Conservation (phyloP, 1,140 invertebrate species). For the Nebria ingens region DNA sequence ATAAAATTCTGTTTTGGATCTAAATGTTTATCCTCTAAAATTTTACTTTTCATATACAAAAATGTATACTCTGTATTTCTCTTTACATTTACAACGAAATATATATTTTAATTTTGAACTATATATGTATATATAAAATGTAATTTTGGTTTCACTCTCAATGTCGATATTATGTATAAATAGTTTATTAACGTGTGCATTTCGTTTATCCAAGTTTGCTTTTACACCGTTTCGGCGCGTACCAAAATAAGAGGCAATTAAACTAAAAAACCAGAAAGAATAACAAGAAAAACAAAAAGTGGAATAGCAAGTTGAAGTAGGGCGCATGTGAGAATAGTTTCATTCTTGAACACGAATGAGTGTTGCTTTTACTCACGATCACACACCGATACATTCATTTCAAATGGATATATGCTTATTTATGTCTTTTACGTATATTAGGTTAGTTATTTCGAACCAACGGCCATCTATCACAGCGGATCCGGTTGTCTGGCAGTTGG, state of each 20-base stretch:
- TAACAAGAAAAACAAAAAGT: not conserved
- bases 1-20: too few species aligned
- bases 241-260: not conserved
- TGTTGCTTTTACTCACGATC: not conserved
- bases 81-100: too few species aligned
- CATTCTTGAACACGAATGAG: not conserved
- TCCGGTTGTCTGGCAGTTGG: conserved; percentile 67
- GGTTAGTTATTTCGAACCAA: conserved; percentile 45
- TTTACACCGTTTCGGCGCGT: not conserved
- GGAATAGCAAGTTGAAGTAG: conserved; percentile 6
- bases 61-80: too few species aligned
- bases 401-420: not conserved
- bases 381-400: not conserved
- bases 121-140: not conserved
- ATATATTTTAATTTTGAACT: not conserved
- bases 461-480: conserved; percentile 59
- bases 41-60: too few species aligned
- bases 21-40: too few species aligned
- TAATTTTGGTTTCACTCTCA: not conserved
- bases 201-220: not conserved
- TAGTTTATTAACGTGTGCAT: not conserved
- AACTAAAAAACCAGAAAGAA: too few species aligned
- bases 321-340: conserved; percentile 2
- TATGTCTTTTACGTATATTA: conserved; percentile 20
- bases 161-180: not conserved